phyloP scores from a whole-genome alignment of 2,113 vertebrate genomes.

The Elaphurus davidianus region DNA sequence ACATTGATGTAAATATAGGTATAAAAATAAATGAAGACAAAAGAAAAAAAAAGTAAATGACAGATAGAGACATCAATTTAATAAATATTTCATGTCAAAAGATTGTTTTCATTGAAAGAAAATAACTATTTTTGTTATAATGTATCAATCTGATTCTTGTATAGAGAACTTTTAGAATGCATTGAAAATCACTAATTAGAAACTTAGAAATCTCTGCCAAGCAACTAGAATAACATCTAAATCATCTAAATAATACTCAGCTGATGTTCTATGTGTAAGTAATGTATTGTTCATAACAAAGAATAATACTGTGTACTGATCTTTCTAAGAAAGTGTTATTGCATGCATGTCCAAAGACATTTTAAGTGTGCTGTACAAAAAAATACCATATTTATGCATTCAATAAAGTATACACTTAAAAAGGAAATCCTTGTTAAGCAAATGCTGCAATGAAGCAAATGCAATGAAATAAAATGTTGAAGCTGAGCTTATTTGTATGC shows the following conservation, averaged over 20 bases:
- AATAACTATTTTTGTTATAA: not conserved
- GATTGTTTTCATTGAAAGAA: not conserved
- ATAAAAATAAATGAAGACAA: not conserved
- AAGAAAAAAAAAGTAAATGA: not conserved
- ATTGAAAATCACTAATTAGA: not conserved
- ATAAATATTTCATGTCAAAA: not conserved
- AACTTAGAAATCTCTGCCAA: conserved; percentile 29
- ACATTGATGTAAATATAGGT: not conserved
- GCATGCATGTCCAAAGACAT: conserved; percentile 56
- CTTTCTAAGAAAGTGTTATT: conserved; percentile 34
- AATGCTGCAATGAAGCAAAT: conserved; percentile 78
- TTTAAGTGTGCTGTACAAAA: conserved; percentile 69
- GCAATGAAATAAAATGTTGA: conserved; percentile 75
- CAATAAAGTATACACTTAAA: conserved; percentile 72
- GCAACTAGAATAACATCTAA: conserved; percentile 21
- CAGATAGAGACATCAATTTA: not conserved
- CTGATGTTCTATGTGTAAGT: conserved; percentile 60
- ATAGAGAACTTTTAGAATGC: not conserved
- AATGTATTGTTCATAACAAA: conserved; percentile 47
- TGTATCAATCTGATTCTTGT: not conserved
- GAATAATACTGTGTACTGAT: conserved; percentile 30
- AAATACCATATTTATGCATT: conserved; percentile 75
- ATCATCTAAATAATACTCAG: conserved; percentile 26
- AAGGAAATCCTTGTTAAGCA: conserved; percentile 72
- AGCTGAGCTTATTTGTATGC: conserved; percentile 76